Evolutionary conservation across 2,888 invertebrate species (phyloP).

Genomic region (Xylota segnis): DNA sequence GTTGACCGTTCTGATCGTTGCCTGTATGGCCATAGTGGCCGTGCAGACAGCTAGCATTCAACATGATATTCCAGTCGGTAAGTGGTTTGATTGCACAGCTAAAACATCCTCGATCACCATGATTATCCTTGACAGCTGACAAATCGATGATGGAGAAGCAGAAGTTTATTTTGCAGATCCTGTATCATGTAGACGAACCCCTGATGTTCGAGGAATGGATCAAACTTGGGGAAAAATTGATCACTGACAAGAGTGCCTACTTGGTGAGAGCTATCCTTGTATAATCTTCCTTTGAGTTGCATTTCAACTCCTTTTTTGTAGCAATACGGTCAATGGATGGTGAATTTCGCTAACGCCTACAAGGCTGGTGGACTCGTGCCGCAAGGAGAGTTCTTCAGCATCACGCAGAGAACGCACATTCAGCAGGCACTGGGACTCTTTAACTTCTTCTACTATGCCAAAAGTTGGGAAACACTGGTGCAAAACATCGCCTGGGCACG

Average conservation of each 20-base stretch:
- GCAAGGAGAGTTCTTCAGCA: slow-evolving; percentile 72
- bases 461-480: slow-evolving; percentile 89
- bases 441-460: slow-evolving; percentile 88
- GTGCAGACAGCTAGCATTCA: slow-evolving; percentile 79
- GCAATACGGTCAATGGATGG: slow-evolving; percentile 44
- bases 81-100: neutral
- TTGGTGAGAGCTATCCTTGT: slow-evolving; percentile 73
- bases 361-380: slow-evolving; percentile 83
- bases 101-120: neutral
- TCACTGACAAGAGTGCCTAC: slow-evolving; percentile 78
- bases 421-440: slow-evolving; percentile 87
- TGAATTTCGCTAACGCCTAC: slow-evolving; percentile 85
- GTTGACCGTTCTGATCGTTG: slow-evolving; percentile 80
- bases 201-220: slow-evolving; percentile 80
- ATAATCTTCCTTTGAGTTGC: neutral
- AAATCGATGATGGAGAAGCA: slow-evolving; percentile 79
- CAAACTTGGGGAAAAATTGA: slow-evolving; percentile 78
- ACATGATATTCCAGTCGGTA: slow-evolving; percentile 38
- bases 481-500: slow-evolving; percentile 88
- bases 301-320: neutral
- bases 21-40: slow-evolving; percentile 81
- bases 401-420: slow-evolving; percentile 37
- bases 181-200: slow-evolving; percentile 79
- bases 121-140: slow-evolving; percentile 76
- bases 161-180: slow-evolving; percentile 80